phyloP scores from a whole-genome alignment of 2,888 invertebrate species.

The Synergus umbraculus region DNA sequence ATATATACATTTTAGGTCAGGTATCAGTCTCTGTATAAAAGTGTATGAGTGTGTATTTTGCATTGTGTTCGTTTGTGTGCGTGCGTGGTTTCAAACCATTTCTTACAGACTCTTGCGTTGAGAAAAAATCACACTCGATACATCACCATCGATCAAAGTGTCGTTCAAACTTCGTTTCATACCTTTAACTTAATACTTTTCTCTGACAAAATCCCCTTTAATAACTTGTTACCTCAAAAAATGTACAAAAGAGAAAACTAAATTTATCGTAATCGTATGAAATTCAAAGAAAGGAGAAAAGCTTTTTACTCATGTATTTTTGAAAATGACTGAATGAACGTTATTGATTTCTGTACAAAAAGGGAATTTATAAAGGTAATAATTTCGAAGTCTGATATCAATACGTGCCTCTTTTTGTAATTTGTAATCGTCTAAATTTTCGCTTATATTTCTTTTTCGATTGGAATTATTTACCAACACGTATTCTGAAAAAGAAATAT shows the following conservation, averaged over 20 bases:
- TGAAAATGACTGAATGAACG: not conserved
- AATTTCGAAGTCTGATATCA: not conserved
- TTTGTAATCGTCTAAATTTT: not conserved
- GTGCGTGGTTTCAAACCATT: not conserved
- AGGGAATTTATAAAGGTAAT: constrained; percentile 3
- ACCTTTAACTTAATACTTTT: constrained; percentile 16
- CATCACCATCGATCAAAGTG: constrained; percentile 37
- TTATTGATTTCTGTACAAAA: not conserved
- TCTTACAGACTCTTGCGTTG: constrained; percentile 21
- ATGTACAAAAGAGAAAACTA: not conserved
- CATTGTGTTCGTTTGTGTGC: constrained; percentile 8
- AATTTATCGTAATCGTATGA: not conserved
- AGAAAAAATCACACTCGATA: constrained; percentile 31
- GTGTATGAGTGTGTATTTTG: constrained; percentile 58
- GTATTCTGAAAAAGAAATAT: not conserved
- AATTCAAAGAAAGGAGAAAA: not conserved
- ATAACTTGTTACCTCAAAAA: not conserved
- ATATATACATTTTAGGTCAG: constrained; percentile 70
- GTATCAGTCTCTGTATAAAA: constrained; percentile 71
- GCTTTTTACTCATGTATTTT: not conserved
- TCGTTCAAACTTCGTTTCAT: constrained; percentile 24
- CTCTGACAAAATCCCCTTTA: not conserved
- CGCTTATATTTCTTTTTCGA: not conserved
- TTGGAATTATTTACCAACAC: not conserved
- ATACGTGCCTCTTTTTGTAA: constrained; percentile 9